phyloP scores from a whole-genome alignment of 2,113 vertebrate genomes.

The Campylomormyrus tamandua region DNA sequence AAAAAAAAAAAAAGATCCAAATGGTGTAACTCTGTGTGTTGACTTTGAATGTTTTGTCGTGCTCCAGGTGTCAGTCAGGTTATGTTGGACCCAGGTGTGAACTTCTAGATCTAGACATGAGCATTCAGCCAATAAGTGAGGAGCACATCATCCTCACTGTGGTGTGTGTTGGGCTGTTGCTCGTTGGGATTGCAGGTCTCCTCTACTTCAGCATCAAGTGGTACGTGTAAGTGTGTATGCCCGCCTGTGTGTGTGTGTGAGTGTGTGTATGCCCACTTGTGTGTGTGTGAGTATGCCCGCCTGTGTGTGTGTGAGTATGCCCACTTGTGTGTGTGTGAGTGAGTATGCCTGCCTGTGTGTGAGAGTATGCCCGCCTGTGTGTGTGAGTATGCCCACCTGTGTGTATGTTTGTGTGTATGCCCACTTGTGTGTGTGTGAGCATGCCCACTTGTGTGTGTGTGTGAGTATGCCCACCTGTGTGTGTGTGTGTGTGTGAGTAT shows the following conservation, averaged over 20 bases:
- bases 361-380: too few relatives aligned
- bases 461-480: not conserved
- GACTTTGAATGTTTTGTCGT: not conserved
- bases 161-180: not conserved
- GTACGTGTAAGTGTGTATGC: not conserved
- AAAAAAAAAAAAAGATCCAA: too few relatives aligned
- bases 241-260: not conserved
- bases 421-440: not conserved
- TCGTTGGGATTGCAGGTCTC: not conserved
- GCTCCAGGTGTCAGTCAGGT: conserved; percentile 46
- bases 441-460: not conserved
- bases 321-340: too few relatives aligned
- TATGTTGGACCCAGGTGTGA: conserved; percentile 47
- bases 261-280: not conserved
- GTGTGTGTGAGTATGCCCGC: not conserved
- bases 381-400: too few relatives aligned
- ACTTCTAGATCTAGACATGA: conserved; percentile 17
- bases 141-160: conserved; percentile 31
- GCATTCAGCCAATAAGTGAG: conserved; percentile 32
- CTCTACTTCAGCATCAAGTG: conserved; percentile 22
- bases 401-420: not conserved
- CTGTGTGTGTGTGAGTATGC: too few relatives aligned
- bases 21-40: not conserved
- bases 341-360: too few relatives aligned
- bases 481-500: not conserved